Evolutionary conservation across 2,888 invertebrate genomes (phyloP).

Genomic region (Rhagophthalmus giganteus): DNA sequence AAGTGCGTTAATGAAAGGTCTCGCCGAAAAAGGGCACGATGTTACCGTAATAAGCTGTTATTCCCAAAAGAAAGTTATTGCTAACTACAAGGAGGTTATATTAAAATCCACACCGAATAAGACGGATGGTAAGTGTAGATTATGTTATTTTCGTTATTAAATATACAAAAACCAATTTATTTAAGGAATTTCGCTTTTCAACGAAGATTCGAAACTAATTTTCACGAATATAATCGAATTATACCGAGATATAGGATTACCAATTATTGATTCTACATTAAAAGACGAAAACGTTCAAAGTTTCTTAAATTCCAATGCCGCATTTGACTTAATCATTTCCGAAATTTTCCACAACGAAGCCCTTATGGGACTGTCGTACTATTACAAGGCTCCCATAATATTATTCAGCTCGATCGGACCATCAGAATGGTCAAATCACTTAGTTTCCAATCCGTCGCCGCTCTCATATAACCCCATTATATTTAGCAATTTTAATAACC

Average conservation of each 20-base stretch:
- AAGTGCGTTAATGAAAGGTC: slow-evolving; percentile 37
- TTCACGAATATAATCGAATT: too few relatives aligned
- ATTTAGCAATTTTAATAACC: slow-evolving; percentile 24
- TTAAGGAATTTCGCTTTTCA: too few relatives aligned
- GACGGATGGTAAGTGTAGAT: too few relatives aligned
- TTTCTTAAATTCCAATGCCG: slow-evolving; percentile 38
- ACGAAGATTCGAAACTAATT: too few relatives aligned
- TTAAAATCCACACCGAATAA: too few relatives aligned
- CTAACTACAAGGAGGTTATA: too few relatives aligned
- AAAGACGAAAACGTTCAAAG: slow-evolving; percentile 36
- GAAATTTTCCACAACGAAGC: slow-evolving; percentile 45
- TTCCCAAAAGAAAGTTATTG: slow-evolving; percentile 46
- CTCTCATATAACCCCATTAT: slow-evolving; percentile 34
- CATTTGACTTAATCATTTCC: slow-evolving; percentile 44
- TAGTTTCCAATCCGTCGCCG: slow-evolving; percentile 40
- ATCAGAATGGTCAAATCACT: slow-evolving; percentile 33
- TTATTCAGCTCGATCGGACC: slow-evolving; percentile 35
- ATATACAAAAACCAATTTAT: too few relatives aligned
- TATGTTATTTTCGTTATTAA: too few relatives aligned
- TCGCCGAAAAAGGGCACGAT: slow-evolving; percentile 52
- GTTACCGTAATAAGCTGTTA: slow-evolving; percentile 47
- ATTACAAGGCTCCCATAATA: slow-evolving; percentile 39
- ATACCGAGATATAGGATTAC: not conserved
- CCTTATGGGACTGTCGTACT: slow-evolving; percentile 34
- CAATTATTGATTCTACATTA: slow-evolving; percentile 26